Conservation (phyloP, 2,797 vertebrate species). For the Xiphophorus birchmanni region DNA sequence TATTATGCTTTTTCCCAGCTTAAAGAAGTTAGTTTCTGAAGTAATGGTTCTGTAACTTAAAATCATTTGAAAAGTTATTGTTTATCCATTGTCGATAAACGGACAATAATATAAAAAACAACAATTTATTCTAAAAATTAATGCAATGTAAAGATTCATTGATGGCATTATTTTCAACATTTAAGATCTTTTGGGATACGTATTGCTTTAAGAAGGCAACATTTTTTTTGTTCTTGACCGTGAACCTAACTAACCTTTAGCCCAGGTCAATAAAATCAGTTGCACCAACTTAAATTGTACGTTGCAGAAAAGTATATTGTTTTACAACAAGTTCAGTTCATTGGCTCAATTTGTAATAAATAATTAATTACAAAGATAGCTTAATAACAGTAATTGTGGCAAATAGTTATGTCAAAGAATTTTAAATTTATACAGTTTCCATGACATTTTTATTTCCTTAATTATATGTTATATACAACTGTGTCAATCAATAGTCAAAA, state of each 20-base stretch:
- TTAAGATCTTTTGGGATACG: neutral
- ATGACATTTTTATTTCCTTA: neutral
- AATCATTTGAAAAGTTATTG: neutral
- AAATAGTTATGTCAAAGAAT: no score
- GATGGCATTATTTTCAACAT: neutral
- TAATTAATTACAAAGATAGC: no score
- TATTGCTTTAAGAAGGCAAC: neutral
- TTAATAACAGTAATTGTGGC: no score
- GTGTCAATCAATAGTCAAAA: neutral
- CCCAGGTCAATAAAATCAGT: no score
- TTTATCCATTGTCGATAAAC: neutral
- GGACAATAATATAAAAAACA: no score
- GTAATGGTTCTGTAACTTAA: neutral
- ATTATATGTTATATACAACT: neutral
- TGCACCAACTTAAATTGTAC: no score
- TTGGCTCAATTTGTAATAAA: no score
- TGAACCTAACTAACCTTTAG: neutral
- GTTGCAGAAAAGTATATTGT: no score
- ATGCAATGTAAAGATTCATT: neutral
- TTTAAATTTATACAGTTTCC: neutral
- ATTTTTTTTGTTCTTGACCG: neutral
- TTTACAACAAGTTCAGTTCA: no score
- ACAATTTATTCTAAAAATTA: no score
- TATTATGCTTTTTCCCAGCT: neutral
- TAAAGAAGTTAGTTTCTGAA: neutral